A percentile compares a stretch with the other conserved stretches of the same genome.
phyloP scores from a whole-genome alignment of 64 coral and sea anemone genomes.

The Anthopleura sola region DNA sequence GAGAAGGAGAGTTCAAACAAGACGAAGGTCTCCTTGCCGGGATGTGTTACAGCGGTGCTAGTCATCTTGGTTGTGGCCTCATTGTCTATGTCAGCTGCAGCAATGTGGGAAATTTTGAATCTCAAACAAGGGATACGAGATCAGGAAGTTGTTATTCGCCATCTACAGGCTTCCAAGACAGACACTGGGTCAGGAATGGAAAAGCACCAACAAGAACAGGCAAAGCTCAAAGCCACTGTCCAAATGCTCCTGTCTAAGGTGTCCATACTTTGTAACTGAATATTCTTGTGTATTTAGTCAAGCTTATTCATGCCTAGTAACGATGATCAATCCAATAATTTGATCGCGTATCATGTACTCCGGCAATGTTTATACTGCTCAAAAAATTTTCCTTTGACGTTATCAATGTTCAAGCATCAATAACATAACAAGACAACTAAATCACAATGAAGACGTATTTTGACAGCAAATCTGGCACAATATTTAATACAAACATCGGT shows the following conservation, averaged over 20 bases:
- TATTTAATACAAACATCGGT: background rate
- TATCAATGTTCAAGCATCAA: background rate
- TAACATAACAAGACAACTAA: background rate
- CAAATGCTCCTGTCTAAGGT: constrained; percentile 11
- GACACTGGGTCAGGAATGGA: background rate
- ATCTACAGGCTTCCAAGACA: background rate
- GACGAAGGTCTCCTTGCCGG: background rate
- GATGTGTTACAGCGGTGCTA: background rate
- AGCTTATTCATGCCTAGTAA: no score
- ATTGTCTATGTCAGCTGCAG: background rate
- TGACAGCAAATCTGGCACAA: background rate
- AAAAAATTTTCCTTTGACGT: background rate
- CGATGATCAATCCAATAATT: background rate
- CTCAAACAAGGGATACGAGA: background rate
- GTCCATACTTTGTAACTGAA: background rate
- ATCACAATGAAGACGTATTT: background rate
- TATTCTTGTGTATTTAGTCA: no score
- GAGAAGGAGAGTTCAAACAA: constrained; percentile 9
- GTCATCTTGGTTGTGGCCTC: background rate
- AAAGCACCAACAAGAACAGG: background rate
- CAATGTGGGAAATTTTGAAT: background rate
- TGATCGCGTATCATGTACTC: background rate
- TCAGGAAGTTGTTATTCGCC: constrained; percentile 17
- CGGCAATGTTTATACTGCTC: background rate
- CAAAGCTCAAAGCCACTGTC: background rate